A percentile compares a stretch with the other conserved stretches of the same genome.
Evolutionary conservation across 2,888 invertebrate genomes (phyloP).

Genomic region (Aproaerema taeniolella): DNA sequence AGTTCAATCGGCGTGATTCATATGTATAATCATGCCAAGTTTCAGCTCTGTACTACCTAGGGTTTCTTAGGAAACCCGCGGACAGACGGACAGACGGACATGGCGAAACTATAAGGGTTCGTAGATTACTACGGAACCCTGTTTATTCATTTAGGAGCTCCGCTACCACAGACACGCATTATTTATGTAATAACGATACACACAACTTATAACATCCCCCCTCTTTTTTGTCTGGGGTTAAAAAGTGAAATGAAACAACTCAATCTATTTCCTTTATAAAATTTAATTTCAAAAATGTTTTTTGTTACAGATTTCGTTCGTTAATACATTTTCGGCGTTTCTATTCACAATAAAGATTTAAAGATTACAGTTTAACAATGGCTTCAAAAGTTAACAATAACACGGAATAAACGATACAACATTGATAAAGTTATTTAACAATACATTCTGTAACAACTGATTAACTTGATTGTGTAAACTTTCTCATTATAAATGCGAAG

Average conservation of each 20-base stretch:
- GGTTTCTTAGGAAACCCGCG: too few species aligned
- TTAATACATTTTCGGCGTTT: slow-evolving; percentile 1
- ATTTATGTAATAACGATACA: too few species aligned
- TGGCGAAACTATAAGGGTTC: too few species aligned
- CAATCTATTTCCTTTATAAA: slow-evolving; percentile 23
- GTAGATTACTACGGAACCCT: too few species aligned
- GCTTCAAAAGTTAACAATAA: slow-evolving; percentile 14
- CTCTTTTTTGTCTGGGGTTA: too few species aligned
- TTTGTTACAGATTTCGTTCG: slow-evolving; percentile 21
- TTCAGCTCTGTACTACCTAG: too few species aligned
- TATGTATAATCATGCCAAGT: too few species aligned
- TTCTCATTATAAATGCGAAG: slow-evolving; percentile 23
- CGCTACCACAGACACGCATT: too few species aligned
- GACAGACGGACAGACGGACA: too few species aligned
- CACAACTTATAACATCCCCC: too few species aligned
- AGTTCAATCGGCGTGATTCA: too few species aligned
- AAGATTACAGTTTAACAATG: slow-evolving; percentile 6
- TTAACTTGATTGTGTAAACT: slow-evolving; percentile 37
- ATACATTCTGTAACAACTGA: slow-evolving; percentile 30
- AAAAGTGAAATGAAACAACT: slow-evolving; percentile 13
- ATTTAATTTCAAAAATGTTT: slow-evolving; percentile 29
- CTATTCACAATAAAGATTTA: slow-evolving; percentile 1
- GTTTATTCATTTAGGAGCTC: too few species aligned
- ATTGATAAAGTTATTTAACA: slow-evolving; percentile 13
- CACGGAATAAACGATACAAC: slow-evolving; percentile 16